Evolutionary conservation across 1,140 invertebrate genomes (phyloP), one percentile per base, ranked within the genome.

Genomic region (Asbolus verrucosus): DNA sequence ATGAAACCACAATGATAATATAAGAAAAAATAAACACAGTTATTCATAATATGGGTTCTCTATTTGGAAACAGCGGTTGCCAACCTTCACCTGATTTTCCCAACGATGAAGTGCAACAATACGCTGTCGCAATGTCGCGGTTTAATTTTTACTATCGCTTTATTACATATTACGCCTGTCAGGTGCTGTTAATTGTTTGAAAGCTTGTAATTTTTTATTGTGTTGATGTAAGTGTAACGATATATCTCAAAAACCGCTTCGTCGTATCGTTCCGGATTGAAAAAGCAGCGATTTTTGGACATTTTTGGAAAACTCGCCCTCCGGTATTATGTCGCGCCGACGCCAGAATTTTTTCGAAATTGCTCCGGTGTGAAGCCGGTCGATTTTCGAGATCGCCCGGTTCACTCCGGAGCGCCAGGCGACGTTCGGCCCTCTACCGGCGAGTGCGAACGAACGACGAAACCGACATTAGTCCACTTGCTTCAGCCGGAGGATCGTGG

Each of bases 71-170:
- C 46, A 41, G 14, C 11, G 27, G 61, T 63, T 27, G 67, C 67
- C 59, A 69, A 69, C 67, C 67, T 69, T 69, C 67, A 69, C 67
- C 67, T 69, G 59, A 63, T 69, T 63, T 63, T 69, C 38, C 67
- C 67, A 69, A 69, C 54, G 33, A 54, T 60, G 65, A 36, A 67
- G 54, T 39, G 36, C 43, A 59, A 41, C 41, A 21, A 31, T 38
- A 24, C 19, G 38, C 27, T 67, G 65, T 33, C 65, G 65, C 46
- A 67, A 67, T 38, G 43, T 41, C 16, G 65, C 15, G 43, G 39
- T 67, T 67, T 31, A 14, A 50, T 38, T 67, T 67, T 54, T 63
- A 63, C 39, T 38, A 67, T 67, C 54, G 24, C 65, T 9, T 50
- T 67, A 67, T 24, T 43, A 19, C 54, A 59, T 59, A 59, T 21